Evolutionary conservation across 2,888 invertebrate species (phyloP), one percentile per base, ranked within the genome.

Genomic region (Ichneumoninae sp.): DNA sequence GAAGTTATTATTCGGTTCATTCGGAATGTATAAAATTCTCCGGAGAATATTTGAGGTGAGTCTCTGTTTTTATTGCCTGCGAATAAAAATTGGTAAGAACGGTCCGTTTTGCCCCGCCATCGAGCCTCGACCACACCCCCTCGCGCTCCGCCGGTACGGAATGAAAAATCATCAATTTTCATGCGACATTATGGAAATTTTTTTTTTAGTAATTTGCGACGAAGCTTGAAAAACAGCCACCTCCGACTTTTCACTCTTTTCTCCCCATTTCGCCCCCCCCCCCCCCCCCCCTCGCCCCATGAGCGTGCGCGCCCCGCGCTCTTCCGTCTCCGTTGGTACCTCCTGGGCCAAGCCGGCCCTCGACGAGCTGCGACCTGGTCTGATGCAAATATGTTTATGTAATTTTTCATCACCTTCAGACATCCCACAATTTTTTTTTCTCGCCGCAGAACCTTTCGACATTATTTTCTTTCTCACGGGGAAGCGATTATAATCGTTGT

Each of bases 121-220:
- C 10, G n/a, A 82, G 52, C 19, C 33, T 74, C 74, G 57, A 50
- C 26, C 26, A 13, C 57, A 22, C 57, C 57, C 26, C 26, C 57
- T 1, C 26, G 4, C 57, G 57, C 36, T 69, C 22, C 65, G 16
- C 44, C 33, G 26, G 33, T 19, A 22, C 22, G 62, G 19, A 74
- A 33, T 36, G 69, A 79, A 62, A 65, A 77, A 66, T 79, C 87
- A 83, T 85, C 82, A 82, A 87, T 88, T 88, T 87, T 86, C 80
- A 86, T 85, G 86, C 84, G 82, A 80, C 84, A 88, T 87, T 87
- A 89, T 87, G 87, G 80, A 88, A 86, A 86, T 85, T 44, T n/a
- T 1, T 71, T 85, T 44, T n/a, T 1, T 71, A 81, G 74, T 86
- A 83, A 87, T 87, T 88, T 84, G 62, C 83, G 70, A 82, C 70